phyloP scores from a whole-genome alignment of 2,888 invertebrate genomes.

The Cacoxenus indagator region DNA sequence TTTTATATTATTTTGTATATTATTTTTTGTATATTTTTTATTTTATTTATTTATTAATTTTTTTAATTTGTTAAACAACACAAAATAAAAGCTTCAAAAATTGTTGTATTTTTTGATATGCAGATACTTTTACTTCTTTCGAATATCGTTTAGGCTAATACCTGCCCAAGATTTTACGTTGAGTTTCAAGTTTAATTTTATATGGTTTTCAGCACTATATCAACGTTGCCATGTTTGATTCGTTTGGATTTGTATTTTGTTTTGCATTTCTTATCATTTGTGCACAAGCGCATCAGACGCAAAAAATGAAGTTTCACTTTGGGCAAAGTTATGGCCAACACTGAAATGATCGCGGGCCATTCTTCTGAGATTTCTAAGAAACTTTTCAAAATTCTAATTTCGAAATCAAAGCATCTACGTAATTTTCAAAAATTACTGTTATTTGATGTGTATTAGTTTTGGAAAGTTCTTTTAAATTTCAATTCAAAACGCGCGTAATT shows the following conservation, averaged over 20 bases:
- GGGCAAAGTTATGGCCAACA: too few species aligned
- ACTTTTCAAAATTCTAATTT: too few species aligned
- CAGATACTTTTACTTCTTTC: not conserved
- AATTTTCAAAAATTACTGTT: too few species aligned
- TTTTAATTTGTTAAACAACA: slow-evolving; percentile 26
- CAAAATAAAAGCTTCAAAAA: not conserved
- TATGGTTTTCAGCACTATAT: not conserved
- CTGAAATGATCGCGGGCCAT: too few species aligned
- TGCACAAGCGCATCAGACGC: too few species aligned
- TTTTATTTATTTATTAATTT: not conserved
- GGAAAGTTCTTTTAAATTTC: too few species aligned
- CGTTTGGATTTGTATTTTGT: too few species aligned
- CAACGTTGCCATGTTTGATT: not conserved
- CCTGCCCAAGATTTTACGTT: not conserved
- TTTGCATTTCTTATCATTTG: slow-evolving; percentile 1
- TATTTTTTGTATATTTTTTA: not conserved
- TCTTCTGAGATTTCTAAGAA: too few species aligned
- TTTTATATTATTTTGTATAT: not conserved
- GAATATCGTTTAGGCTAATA: not conserved
- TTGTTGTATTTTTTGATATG: not conserved
- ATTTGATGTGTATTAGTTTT: too few species aligned
- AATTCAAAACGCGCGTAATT: slow-evolving; percentile 22
- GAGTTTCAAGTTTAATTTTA: not conserved
- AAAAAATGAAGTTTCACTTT: too few species aligned
- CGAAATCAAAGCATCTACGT: too few species aligned